Conservation (phyloP, 2,113 vertebrate species). For the Albula goreensis region DNA sequence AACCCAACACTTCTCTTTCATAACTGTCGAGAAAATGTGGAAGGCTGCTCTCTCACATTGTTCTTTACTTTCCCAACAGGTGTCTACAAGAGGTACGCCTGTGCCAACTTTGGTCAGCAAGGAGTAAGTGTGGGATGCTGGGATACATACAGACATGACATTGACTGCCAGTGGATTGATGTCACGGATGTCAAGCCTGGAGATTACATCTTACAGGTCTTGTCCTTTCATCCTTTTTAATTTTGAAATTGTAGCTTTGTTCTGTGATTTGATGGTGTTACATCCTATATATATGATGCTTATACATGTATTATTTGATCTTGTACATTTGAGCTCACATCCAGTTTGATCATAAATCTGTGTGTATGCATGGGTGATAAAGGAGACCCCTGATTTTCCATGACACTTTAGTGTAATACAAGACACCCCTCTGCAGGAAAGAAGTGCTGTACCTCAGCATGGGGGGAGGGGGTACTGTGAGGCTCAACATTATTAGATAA, state of each 20-base stretch:
- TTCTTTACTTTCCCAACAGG: conserved; percentile 61
- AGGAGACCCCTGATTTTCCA: too few species aligned
- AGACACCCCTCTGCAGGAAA: too few species aligned
- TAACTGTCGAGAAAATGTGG: not conserved
- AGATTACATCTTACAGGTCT: conserved; percentile 90
- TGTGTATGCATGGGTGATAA: too few species aligned
- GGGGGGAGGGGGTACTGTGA: not conserved
- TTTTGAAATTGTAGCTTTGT: not conserved
- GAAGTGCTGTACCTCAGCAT: too few species aligned
- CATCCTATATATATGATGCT: too few species aligned
- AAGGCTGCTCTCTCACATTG: not conserved
- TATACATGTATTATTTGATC: too few species aligned
- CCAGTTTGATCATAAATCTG: too few species aligned
- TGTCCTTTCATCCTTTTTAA: not conserved
- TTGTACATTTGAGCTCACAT: too few species aligned
- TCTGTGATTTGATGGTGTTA: not conserved
- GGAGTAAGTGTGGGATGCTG: conserved; percentile 93
- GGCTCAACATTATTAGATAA: too few species aligned
- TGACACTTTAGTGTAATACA: too few species aligned
- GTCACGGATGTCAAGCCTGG: conserved; percentile 86
- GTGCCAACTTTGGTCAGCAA: conserved; percentile 91
- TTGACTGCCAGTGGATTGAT: conserved; percentile 97
- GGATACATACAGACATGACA: conserved; percentile 92
- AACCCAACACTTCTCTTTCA: not conserved
- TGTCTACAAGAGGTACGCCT: conserved; percentile 84